Conservation (phyloP, 2,888 invertebrate species). For the Calliopum simillimum region DNA sequence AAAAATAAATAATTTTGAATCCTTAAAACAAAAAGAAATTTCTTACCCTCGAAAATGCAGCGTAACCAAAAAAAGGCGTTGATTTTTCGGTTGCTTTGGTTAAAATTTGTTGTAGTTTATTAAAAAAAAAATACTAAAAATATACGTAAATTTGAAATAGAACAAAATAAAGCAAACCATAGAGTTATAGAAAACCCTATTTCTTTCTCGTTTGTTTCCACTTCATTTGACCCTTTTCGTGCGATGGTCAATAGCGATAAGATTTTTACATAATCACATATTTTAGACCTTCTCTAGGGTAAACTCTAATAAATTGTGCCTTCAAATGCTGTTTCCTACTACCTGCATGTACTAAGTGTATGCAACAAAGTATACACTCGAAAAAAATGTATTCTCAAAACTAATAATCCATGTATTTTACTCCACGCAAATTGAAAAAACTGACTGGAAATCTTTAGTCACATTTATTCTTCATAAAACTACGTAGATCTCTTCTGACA, state of each 20-base stretch:
- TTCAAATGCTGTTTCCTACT: not conserved
- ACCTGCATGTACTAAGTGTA: not conserved
- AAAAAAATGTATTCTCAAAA: not conserved
- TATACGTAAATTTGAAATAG: no score
- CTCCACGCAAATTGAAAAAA: no score
- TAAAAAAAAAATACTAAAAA: no score
- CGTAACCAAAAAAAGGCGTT: slow-evolving; percentile 26
- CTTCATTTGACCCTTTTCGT: slow-evolving; percentile 22
- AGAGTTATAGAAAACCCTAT: not conserved
- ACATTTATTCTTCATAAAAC: no score
- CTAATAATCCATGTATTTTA: no score
- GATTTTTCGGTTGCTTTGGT: slow-evolving; percentile 22
- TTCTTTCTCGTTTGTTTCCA: not conserved
- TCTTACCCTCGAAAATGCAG: slow-evolving; percentile 1
- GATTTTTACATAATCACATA: slow-evolving; percentile 29
- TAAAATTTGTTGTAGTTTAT: not conserved
- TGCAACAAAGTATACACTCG: not conserved
- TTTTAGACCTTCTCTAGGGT: slow-evolving; percentile 31
- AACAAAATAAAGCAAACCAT: no score
- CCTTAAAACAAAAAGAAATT: not conserved
- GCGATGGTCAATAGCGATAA: slow-evolving; percentile 28
- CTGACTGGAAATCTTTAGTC: no score
- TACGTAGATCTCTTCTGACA: no score
- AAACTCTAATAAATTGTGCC: slow-evolving; percentile 22
- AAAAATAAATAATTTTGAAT: slow-evolving; percentile 1